Conservation (phyloP, 2,888 invertebrate species). For the Thalpophila matura region DNA sequence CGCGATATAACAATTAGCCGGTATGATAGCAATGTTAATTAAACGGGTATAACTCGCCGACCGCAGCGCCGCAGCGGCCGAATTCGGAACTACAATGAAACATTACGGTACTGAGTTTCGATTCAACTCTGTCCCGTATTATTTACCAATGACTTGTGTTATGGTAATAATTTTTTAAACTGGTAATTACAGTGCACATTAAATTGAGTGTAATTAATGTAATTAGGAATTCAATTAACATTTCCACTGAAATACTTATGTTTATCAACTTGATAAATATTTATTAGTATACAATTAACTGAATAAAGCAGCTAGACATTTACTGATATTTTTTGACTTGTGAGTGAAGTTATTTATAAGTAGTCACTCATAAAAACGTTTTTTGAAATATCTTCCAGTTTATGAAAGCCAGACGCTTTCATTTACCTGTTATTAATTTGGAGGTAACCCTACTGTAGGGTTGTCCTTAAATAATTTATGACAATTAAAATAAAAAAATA, state of each 20-base stretch:
- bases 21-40: slow-evolving; percentile 91
- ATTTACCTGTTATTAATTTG: not conserved
- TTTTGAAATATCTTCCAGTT: too few relatives aligned
- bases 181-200: slow-evolving; percentile 51
- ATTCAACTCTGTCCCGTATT: slow-evolving; percentile 24
- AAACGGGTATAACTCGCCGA: slow-evolving; percentile 84
- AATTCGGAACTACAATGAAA: slow-evolving; percentile 68
- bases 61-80: slow-evolving; percentile 73
- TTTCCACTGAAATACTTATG: slow-evolving; percentile 58
- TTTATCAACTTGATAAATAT: slow-evolving; percentile 51
- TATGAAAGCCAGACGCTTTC: not conserved
- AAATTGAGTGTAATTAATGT: slow-evolving; percentile 57
- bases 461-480: too few relatives aligned
- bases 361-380: not conserved
- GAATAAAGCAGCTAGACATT: slow-evolving; percentile 3
- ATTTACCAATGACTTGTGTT: slow-evolving; percentile 35
- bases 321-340: slow-evolving; percentile 8
- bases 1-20: slow-evolving; percentile 91
- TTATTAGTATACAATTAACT: slow-evolving; percentile 23
- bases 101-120: slow-evolving; percentile 34
- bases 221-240: slow-evolving; percentile 67
- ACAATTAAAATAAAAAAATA: too few relatives aligned
- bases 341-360: slow-evolving; percentile 1
- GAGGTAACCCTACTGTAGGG: not conserved
- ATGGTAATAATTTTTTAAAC: slow-evolving; percentile 20